phyloP scores from a whole-genome alignment of 2,113 vertebrate species.

The Symphodus melops region DNA sequence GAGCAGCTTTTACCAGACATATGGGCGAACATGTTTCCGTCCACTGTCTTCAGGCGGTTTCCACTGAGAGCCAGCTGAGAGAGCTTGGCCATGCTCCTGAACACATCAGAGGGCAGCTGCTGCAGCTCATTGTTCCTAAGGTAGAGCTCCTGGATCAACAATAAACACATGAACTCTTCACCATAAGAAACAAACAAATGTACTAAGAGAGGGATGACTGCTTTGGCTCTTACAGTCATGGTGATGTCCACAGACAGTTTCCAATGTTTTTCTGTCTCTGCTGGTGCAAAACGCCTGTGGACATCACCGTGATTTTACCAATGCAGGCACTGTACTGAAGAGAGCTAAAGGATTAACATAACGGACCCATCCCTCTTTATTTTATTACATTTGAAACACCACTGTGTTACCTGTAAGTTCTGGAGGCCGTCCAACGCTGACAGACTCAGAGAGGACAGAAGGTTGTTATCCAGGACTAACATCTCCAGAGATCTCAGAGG shows the following conservation, averaged over 20 bases:
- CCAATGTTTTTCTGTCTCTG: too few species aligned
- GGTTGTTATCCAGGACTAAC: constrained; percentile 84
- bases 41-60: constrained; percentile 81
- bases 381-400: background rate
- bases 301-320: too few species aligned
- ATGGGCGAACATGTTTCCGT: constrained; percentile 74
- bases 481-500: constrained; percentile 77
- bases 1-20: constrained; percentile 71
- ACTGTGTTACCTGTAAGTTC: constrained; percentile 70
- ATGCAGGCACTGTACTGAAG: too few species aligned
- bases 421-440: constrained; percentile 74
- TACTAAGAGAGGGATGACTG: too few species aligned
- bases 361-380: too few species aligned
- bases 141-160: constrained; percentile 76
- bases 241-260: too few species aligned
- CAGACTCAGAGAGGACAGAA: constrained; percentile 65
- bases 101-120: constrained; percentile 72
- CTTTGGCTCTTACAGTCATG: too few species aligned
- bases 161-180: constrained; percentile 12
- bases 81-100: constrained; percentile 77
- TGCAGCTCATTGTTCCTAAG: constrained; percentile 82
- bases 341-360: too few species aligned
- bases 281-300: too few species aligned
- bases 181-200: too few species aligned
- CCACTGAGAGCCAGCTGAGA: constrained; percentile 82